Percentiles rank a stretch among this genome's conserved stretches.
Conservation (phyloP, 2,797 vertebrate genomes). For the Coccyzus lansbergi region DNA sequence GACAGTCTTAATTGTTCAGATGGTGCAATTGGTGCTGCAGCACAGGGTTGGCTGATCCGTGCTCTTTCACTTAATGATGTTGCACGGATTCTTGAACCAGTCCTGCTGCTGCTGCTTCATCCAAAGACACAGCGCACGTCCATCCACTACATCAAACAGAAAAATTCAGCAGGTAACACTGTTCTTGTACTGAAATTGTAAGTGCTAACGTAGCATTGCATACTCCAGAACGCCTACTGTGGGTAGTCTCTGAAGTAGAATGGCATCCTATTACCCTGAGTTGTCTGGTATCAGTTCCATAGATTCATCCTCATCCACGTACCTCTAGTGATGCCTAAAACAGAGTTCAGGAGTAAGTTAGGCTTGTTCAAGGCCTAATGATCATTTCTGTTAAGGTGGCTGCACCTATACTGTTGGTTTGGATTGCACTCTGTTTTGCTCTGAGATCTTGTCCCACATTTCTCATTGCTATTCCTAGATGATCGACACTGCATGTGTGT, state of each 20-base stretch:
- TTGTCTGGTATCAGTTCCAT: neutral
- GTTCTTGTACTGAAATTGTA: neutral
- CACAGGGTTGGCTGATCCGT: constrained; percentile 93
- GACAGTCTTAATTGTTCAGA: constrained; percentile 91
- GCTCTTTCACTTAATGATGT: constrained; percentile 92
- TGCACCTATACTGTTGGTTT: neutral
- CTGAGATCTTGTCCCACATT: neutral
- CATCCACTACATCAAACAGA: constrained; percentile 86
- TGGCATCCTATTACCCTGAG: neutral
- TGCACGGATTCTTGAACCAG: constrained; percentile 91
- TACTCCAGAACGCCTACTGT: neutral
- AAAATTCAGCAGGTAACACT: constrained; percentile 82
- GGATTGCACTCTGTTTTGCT: constrained; percentile 28
- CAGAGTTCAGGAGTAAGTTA: neutral
- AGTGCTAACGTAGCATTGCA: neutral
- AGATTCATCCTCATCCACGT: neutral
- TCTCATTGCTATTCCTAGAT: neutral
- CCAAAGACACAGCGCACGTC: constrained; percentile 90
- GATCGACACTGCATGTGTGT: neutral
- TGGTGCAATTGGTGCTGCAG: constrained; percentile 88
- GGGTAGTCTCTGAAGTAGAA: neutral
- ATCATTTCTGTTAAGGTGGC: neutral
- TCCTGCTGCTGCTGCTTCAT: constrained; percentile 92
- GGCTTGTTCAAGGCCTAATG: neutral
- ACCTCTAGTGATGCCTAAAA: neutral